phyloP scores from a whole-genome alignment of 92 coral and sea anemone genomes.

The Palythoa grandiflora region DNA sequence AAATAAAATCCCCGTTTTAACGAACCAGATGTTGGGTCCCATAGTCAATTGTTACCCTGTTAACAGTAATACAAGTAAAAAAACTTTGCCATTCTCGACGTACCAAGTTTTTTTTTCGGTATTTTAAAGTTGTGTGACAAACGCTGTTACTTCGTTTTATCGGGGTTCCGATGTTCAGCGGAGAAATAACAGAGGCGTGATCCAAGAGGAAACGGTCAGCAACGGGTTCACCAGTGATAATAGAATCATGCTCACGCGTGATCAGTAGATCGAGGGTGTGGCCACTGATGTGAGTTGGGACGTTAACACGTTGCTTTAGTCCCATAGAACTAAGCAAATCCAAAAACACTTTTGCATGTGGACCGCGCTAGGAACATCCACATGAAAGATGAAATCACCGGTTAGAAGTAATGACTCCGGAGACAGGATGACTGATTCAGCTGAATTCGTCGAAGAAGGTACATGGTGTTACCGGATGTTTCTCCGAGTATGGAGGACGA shows the following conservation, averaged over 20 bases:
- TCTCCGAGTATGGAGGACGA: no score
- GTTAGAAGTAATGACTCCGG: conserved; percentile 40
- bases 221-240: conserved; percentile 38
- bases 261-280: conserved; percentile 42
- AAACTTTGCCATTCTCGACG: no score
- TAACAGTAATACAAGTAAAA: no score
- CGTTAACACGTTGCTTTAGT: conserved; percentile 46
- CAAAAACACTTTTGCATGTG: conserved; percentile 37
- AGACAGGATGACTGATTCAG: conserved; percentile 1
- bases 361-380: conserved; percentile 48
- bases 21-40: no score
- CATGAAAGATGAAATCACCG: conserved; percentile 38
- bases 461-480: no score
- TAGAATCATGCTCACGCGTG: conserved; percentile 47
- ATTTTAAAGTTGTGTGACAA: no score
- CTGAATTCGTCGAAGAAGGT: no score
- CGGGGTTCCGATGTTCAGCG: no score
- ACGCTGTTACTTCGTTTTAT: no score
- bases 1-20: no score
- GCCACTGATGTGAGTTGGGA: conserved; percentile 45
- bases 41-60: no score
- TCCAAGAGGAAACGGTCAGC: neutral
- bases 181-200: neutral
- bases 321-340: conserved; percentile 48
- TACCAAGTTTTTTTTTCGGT: no score